These are phyloP conservation scores for Conopomorpha cramerella DNA, from an alignment of 1,140 invertebrate genomes.

Conservation along the genomic window DNA sequence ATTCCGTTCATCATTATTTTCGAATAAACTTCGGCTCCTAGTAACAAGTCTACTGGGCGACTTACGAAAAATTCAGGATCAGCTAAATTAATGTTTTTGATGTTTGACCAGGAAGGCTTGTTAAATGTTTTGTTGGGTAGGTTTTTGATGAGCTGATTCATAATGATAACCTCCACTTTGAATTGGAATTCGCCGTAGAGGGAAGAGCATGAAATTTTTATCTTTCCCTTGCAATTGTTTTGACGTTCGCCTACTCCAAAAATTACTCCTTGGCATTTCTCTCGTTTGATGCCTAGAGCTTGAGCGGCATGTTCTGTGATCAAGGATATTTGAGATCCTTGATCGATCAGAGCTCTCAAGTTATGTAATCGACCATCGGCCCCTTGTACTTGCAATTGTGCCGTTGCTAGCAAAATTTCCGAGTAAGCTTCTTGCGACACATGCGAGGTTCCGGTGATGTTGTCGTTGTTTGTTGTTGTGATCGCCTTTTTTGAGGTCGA, in stretches of 20 bases:
- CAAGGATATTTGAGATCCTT: constrained; percentile 7
- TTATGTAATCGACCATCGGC: constrained; percentile 2
- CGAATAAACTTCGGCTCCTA: constrained; percentile 3
- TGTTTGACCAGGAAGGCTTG: constrained; percentile 4
- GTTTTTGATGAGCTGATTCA: constrained; percentile 6
- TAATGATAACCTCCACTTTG: constrained; percentile 6
- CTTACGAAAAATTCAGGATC: constrained; percentile 8
- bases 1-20: constrained; percentile 7
- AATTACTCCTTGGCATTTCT: constrained; percentile 5
- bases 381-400: too few species aligned
- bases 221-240: constrained; percentile 7
- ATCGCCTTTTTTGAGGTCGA: too few species aligned
- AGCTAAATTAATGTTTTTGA: constrained; percentile 7
- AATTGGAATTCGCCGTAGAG: constrained; percentile 5
- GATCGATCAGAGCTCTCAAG: constrained; percentile 7
- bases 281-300: constrained; percentile 4
- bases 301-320: constrained; percentile 8
- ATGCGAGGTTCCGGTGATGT: neutral
- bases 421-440: too few species aligned
- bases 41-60: constrained; percentile 4
- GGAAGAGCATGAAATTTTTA: constrained; percentile 3
- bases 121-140: constrained; percentile 10
- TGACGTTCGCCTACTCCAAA: constrained; percentile 6
- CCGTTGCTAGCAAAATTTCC: too few species aligned
- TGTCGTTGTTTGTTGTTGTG: neutral